Evolutionary conservation across 2,888 invertebrate species (phyloP).

Genomic region (Phalangium opilio): DNA sequence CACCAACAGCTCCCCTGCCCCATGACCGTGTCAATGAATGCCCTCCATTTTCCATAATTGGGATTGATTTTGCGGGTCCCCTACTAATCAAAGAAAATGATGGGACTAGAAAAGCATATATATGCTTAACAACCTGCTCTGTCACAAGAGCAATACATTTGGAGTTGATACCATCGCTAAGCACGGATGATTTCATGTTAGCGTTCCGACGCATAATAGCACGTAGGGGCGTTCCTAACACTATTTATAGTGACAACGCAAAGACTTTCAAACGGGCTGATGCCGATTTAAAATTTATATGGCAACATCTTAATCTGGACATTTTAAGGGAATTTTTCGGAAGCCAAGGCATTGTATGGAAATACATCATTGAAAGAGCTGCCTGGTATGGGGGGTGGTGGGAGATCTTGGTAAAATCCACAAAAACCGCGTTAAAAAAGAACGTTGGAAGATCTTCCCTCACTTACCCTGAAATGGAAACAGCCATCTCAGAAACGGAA

Average conservation of each 20-base stretch:
- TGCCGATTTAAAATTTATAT: conserved; percentile 26
- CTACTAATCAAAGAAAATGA: conserved; percentile 16
- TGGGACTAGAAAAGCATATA: conserved; percentile 24
- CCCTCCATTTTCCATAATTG: too few species aligned
- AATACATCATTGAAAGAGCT: conserved; percentile 29
- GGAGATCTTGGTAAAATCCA: conserved; percentile 30
- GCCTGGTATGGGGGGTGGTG: conserved; percentile 35
- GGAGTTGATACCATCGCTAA: conserved; percentile 26
- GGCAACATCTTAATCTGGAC: conserved; percentile 9
- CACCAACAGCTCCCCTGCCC: too few species aligned
- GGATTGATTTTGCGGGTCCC: too few species aligned
- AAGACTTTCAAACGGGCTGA: conserved; percentile 28
- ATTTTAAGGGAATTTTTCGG: conserved; percentile 2
- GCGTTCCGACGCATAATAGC: conserved; percentile 26
- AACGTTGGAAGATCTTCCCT: conserved; percentile 29
- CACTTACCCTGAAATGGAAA: conserved; percentile 26
- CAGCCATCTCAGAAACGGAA: conserved; percentile 24
- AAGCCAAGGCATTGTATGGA: conserved; percentile 21
- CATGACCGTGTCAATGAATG: too few species aligned
- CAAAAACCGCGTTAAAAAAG: conserved; percentile 28
- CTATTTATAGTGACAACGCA: conserved; percentile 30
- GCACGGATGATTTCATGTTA: conserved; percentile 24
- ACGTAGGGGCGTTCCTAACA: conserved; percentile 24
- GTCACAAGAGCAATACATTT: conserved; percentile 29
- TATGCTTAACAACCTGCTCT: conserved; percentile 30